Percentiles rank a stretch among this genome's conserved stretches.
phyloP scores from a whole-genome alignment of 2,113 vertebrate species.

The Isichthys henryi region DNA sequence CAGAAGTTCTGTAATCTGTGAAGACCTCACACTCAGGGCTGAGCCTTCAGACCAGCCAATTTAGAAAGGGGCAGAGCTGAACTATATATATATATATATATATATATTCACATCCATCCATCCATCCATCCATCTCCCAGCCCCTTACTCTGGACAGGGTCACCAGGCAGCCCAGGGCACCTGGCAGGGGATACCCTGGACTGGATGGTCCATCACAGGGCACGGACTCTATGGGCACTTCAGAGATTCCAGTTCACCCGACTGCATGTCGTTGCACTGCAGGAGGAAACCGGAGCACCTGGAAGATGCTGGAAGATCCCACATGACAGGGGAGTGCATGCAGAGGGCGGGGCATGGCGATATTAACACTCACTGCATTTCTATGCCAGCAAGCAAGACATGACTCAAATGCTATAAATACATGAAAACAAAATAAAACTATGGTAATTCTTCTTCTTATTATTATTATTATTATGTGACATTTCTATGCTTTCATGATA shows the following conservation, averaged over 20 bases:
- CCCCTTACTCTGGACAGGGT: neutral
- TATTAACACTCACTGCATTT: neutral
- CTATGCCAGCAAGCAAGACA: neutral
- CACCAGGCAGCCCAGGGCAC: neutral
- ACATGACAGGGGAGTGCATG: neutral
- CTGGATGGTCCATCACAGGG: neutral
- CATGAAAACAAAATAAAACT: neutral
- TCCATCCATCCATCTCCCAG: too few relatives aligned
- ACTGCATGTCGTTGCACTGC: neutral
- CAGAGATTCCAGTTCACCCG: neutral
- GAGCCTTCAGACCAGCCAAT: conserved; percentile 25
- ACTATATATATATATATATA: neutral
- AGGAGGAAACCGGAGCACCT: neutral
- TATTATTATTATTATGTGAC: neutral
- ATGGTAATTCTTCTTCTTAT: neutral
- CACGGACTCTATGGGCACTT: neutral
- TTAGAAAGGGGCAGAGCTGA: too few relatives aligned
- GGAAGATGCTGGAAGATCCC: neutral
- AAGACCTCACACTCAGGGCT: conserved; percentile 53
- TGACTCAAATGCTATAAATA: neutral
- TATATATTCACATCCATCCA: neutral
- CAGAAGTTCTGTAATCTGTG: conserved; percentile 60
- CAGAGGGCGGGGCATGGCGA: neutral
- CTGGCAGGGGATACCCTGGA: neutral
- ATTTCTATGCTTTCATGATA: neutral